Percentiles rank a stretch among this genome's conserved stretches.
Evolutionary conservation across 2,888 invertebrate genomes (phyloP).

Genomic region (Melipona beecheii): DNA sequence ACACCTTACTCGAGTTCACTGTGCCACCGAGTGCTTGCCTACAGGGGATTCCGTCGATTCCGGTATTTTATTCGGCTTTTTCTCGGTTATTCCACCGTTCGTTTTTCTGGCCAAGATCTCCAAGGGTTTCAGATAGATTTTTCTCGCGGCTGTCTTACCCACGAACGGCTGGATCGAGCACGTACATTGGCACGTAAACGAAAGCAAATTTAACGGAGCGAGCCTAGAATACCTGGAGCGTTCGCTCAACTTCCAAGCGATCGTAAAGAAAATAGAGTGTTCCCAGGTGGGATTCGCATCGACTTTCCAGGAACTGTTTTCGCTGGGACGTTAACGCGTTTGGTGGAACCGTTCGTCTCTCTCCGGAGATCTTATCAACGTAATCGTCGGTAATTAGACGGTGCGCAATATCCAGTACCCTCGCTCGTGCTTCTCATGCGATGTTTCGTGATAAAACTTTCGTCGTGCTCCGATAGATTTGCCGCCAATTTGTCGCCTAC

Average conservation of each 20-base stretch:
- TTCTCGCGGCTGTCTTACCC: not conserved
- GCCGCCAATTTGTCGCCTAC: conserved; percentile 16
- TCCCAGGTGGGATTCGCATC: conserved; percentile 7
- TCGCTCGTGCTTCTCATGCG: conserved; percentile 29
- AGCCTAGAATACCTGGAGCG: not conserved
- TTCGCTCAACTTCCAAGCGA: not conserved
- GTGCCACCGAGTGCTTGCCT: conserved; percentile 26
- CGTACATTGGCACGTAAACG: not conserved
- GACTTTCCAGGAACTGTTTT: conserved; percentile 37
- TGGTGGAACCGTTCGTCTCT: conserved; percentile 11
- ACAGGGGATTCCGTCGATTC: conserved; percentile 29
- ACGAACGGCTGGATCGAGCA: not conserved
- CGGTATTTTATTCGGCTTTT: conserved; percentile 24
- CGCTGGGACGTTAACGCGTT: conserved; percentile 14
- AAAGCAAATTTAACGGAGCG: not conserved
- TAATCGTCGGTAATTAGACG: conserved; percentile 53
- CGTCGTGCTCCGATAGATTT: conserved; percentile 7
- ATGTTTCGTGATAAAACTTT: conserved; percentile 33
- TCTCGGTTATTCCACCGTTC: not conserved
- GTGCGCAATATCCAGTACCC: conserved; percentile 38
- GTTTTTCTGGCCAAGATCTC: not conserved
- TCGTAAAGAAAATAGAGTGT: not conserved
- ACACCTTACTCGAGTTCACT: conserved; percentile 41
- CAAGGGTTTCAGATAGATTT: conserved; percentile 8
- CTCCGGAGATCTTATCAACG: conserved; percentile 31